These are phyloP conservation scores for Nothura maculosa DNA, from an alignment of 2,797 vertebrate species.

Conservation along the genomic window DNA sequence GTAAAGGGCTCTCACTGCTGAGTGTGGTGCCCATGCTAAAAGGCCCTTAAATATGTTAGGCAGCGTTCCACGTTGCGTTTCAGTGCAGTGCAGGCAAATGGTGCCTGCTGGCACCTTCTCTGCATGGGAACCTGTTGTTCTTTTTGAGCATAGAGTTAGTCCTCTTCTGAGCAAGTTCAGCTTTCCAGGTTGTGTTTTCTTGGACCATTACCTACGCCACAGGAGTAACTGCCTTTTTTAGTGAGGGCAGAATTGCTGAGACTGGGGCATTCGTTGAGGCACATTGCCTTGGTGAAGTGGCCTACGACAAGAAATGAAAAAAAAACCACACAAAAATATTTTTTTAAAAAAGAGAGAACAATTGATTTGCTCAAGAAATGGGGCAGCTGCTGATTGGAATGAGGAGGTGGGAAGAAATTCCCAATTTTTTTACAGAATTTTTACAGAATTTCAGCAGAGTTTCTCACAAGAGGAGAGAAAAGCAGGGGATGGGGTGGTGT, in stretches of 20 bases:
- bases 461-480: not conserved
- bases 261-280: slow-evolving; percentile 12
- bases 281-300: slow-evolving; percentile 44
- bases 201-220: slow-evolving; percentile 35
- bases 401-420: slow-evolving; percentile 23
- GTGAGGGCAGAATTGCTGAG: slow-evolving; percentile 17
- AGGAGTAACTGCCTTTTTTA: slow-evolving; percentile 12
- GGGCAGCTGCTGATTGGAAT: slow-evolving; percentile 33
- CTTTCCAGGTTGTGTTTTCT: slow-evolving; percentile 61
- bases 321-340: too few relatives aligned
- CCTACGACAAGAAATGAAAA: not conserved
- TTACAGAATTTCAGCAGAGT: not conserved
- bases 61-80: not conserved
- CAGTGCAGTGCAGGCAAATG: slow-evolving; percentile 34
- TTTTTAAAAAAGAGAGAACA: not conserved
- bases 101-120: slow-evolving; percentile 42
- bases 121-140: slow-evolving; percentile 29
- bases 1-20: not conserved
- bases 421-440: not conserved
- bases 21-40: not conserved
- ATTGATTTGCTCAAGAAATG: not conserved
- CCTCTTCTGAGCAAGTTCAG: slow-evolving; percentile 22
- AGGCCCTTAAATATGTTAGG: not conserved
- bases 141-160: slow-evolving; percentile 32
- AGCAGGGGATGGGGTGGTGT: too few relatives aligned